Evolutionary conservation across 1,140 invertebrate genomes (phyloP), one percentile per base, ranked within the genome.

Genomic region (Trichonephila clavipes): DNA sequence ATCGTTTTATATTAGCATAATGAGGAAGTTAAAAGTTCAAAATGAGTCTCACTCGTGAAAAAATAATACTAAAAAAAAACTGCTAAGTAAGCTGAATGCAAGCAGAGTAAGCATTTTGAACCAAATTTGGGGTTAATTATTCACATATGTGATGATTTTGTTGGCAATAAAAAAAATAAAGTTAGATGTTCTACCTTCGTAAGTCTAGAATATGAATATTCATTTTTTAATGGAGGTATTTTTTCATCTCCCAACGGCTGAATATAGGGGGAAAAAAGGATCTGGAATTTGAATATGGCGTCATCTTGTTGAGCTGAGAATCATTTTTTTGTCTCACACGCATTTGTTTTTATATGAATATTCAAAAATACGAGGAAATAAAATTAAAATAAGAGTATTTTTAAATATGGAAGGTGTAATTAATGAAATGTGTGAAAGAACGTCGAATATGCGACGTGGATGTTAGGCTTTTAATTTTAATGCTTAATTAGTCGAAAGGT

Each of bases 111-210:
- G 40, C 21, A 59, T 92, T 66, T 81, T 82, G 72, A 51, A 64
- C 61, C 19, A 61, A 92, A 92, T 92, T 92, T 92, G 91, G 64
- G 91, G 91, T 83, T 92, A 92, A 92, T 92, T 92, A 92, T 92
- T 92, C 91, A 87, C 40, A 77, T 87, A 58, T 85, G 81, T 28
- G 77, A 92, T 66, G 51, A 92, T 85, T 89, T 89, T 40, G 16
- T 89, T 44, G 21, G 86, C 28, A 21, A 51, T 34, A 28, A 64
- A 64, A 88, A 87, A 82, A 87, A 77, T 44, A 69, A 69, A 69
- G 66, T 14, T 69, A 69, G n/a, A 58, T 8, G 51, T 51, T 40
- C 58, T 8, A 4, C 62, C 66, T 58, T 62, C 34, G n/a, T 28
- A 61, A 82, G n/a, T 58, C 77, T 4, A 18, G 21, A 62, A 72